A percentile compares a stretch with the other conserved stretches of the same genome.
Conservation (phyloP, 2,797 vertebrate genomes). For the Brachyalestes nurse region DNA sequence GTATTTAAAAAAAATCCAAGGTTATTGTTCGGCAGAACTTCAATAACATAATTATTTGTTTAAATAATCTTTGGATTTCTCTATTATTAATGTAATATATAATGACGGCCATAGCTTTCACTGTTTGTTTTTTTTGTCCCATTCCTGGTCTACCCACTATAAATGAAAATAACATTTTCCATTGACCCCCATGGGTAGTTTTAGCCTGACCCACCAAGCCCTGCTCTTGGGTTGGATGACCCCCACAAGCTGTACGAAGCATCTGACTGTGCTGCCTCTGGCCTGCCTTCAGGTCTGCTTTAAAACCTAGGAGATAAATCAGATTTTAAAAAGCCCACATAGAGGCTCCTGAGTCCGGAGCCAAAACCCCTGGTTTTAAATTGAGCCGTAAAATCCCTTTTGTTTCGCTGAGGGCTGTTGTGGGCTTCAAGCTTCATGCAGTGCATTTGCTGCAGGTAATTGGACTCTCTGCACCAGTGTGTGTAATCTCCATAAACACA, state of each 20-base stretch:
- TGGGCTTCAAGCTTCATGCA: conserved; percentile 58
- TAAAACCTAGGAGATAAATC: conserved; percentile 75
- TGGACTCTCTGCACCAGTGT: conserved; percentile 62
- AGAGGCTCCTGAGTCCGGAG: conserved; percentile 60
- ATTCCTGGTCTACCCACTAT: conserved; percentile 2
- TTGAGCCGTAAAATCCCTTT: conserved; percentile 75
- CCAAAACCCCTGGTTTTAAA: conserved; percentile 73
- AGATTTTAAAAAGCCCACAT: conserved; percentile 74
- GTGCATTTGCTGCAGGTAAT: conserved; percentile 73
- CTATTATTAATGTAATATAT: neutral
- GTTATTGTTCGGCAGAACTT: too few species aligned
- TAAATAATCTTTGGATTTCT: neutral
- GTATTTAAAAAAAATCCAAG: too few species aligned
- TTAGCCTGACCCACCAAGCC: conserved; percentile 62
- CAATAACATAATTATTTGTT: neutral
- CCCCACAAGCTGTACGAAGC: conserved; percentile 61
- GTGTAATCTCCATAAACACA: conserved; percentile 66
- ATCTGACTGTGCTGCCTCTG: conserved; percentile 57
- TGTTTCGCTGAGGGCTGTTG: conserved; percentile 71
- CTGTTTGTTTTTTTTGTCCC: neutral
- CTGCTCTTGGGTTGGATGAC: conserved; percentile 49
- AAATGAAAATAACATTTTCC: neutral
- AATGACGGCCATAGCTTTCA: neutral
- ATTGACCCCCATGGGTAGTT: conserved; percentile 37
- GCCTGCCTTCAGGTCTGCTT: conserved; percentile 64